Evolutionary conservation across 1,140 invertebrate species (phyloP), one percentile per base, ranked within the genome.

Genomic region (Macrostomum lignano): DNA sequence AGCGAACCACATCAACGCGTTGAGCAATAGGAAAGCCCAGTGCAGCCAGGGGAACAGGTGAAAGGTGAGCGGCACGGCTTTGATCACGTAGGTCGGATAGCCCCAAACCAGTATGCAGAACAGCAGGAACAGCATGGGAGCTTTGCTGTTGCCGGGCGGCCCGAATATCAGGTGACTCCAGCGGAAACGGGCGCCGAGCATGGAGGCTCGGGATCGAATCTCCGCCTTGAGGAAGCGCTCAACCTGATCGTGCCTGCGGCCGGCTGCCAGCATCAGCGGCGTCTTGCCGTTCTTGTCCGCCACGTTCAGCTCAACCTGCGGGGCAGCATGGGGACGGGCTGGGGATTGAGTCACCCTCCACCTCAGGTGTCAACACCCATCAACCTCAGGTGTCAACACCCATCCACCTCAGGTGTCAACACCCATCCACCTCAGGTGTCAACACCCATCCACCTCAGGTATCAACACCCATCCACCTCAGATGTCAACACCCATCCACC

Each of bases 241-340:
- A 20, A 81, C 70, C 41, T 77, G 72, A 13, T 67, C 66, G 49
- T 82, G 75, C 15, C 75, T 66, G 46, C 79, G 73, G 32, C 74
- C 74, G 46, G 71, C 69, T 1, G 78, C 77, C 26, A 84, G 53
- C 62, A 77, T 73, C 9, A 81, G 50, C 0, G 77, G 77, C 0
- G 74, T 82, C 56, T 79, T 79, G 1, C 74, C 73, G 56, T 82
- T 81, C 50, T 79, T 81, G 46, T 82, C 78, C 3, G 69, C 62
- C 1, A 74, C 69, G 42, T 76, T 71, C 30, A 82, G 51, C 43
- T 78, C 74, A 9, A 75, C 71, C n/a, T n/a, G n/a, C n/a, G n/a
- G n/a, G n/a, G n/a, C n/a, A n/a, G n/a, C n/a, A n/a, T n/a, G n/a
- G n/a, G n/a, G n/a, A n/a, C n/a, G n/a, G n/a, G n/a, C n/a, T n/a